Evolutionary conservation across 2,888 invertebrate genomes (phyloP).

Genomic region (Sclerodermus sp.): DNA sequence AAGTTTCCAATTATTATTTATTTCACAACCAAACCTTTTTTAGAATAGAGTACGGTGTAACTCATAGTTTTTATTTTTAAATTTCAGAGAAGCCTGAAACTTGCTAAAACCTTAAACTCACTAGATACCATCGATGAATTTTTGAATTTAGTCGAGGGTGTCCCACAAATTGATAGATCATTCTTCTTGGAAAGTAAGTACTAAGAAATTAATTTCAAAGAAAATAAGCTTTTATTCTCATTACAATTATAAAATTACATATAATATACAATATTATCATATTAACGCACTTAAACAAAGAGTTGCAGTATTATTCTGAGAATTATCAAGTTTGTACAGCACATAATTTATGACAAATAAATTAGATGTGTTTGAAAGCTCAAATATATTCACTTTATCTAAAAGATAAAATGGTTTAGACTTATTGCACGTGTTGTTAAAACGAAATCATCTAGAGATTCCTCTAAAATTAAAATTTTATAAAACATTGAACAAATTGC

Average conservation of each 20-base stretch:
- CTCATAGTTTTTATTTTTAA: not conserved
- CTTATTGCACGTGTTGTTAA: not conserved
- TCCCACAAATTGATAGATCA: conserved; percentile 14
- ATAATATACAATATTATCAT: too few species aligned
- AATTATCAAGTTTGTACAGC: conserved; percentile 22
- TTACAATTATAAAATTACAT: too few species aligned
- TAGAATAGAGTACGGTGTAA: not conserved
- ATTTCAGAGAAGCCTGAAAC: conserved; percentile 29
- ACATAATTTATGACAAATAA: not conserved
- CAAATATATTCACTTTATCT: not conserved
- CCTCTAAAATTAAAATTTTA: too few species aligned
- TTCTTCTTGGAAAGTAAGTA: too few species aligned
- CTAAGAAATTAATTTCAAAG: too few species aligned
- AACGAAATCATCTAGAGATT: conserved; percentile 46
- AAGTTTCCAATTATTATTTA: not conserved
- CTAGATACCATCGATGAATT: conserved; percentile 35
- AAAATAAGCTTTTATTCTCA: too few species aligned
- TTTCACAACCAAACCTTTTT: not conserved
- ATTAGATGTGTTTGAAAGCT: conserved; percentile 6
- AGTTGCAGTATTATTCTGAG: too few species aligned
- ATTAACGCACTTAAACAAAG: too few species aligned
- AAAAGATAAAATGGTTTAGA: conserved; percentile 10
- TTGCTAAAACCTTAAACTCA: conserved; percentile 26
- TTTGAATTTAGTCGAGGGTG: conserved; percentile 23
- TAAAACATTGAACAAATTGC: too few species aligned